Percentiles rank a stretch among this genome's conserved stretches.
These are phyloP conservation scores for Drosophila prosaltans DNA, from an alignment of 1,140 invertebrate species.

Conservation along the genomic window DNA sequence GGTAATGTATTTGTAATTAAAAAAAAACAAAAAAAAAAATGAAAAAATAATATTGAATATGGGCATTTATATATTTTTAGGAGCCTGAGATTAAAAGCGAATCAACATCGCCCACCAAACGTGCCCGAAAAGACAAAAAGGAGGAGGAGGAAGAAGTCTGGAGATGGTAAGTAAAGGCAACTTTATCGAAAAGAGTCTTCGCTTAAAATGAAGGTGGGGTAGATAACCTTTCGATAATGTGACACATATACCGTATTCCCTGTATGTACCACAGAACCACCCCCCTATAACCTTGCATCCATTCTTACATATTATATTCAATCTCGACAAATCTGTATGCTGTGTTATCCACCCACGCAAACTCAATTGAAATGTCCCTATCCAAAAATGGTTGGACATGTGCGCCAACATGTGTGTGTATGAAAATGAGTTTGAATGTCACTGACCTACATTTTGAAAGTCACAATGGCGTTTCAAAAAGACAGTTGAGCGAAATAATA, in stretches of 20 bases:
- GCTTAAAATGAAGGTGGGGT: too few relatives aligned
- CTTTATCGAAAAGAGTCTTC: background rate
- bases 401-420: background rate
- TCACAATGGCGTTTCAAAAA: conserved; percentile 50
- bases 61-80: conserved; percentile 26
- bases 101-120: conserved; percentile 84
- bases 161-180: conserved; percentile 90
- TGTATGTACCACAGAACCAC: too few relatives aligned
- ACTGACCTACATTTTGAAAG: conserved; percentile 77
- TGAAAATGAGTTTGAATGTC: conserved; percentile 70
- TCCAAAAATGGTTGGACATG: conserved; percentile 10
- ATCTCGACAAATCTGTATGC: background rate
- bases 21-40: background rate
- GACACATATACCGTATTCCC: background rate
- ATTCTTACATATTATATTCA: too few relatives aligned
- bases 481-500: conserved; percentile 21
- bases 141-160: conserved; percentile 93
- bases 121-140: conserved; percentile 88
- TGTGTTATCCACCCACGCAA: conserved; percentile 15
- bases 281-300: too few relatives aligned
- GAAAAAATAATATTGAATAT: background rate
- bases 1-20: conserved; percentile 26
- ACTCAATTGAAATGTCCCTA: conserved; percentile 9
- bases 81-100: conserved; percentile 60
- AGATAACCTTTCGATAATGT: too few relatives aligned